Evolutionary conservation across 2,113 vertebrate genomes (phyloP), one percentile per base, ranked within the genome.

Genomic region (Hypomesus transpacificus): DNA sequence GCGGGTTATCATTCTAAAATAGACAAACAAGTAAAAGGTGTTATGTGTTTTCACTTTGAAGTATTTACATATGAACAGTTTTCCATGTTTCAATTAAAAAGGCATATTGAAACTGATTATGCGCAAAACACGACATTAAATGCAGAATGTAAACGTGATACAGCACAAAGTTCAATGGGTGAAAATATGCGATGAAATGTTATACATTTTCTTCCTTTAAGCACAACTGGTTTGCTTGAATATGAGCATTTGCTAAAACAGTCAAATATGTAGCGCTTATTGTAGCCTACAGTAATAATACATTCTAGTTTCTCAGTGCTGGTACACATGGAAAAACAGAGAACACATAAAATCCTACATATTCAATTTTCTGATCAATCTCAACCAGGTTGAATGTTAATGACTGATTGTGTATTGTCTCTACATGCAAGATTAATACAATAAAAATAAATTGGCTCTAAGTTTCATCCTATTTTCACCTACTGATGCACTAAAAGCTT

Each of bases 301-400:
- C 91, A 92, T 92, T 92, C 91, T 92, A 92, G 86, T 87, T 89
- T 87, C 87, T 89, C 87, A 92, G 91, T 92, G 91, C 89, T 91
- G 90, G 90, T 91, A 90, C 90, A 91, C 89, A 90, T 88, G 84
- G 86, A 91, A 89, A 90, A 91, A 89, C 80, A 84, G 81, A 89
- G 86, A 89, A 89, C 87, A 89, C 85, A 89, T 87, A 90, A 87
- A 89, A 89, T 87, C 87, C 86, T 88, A 90, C 86, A 87, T 87
- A 82, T 86, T 88, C 83, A 86, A 84, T 80, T 82, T 87, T 88
- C 83, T 74, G 78, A 89, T 83, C 83, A 85, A 81, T 82, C 83
- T 88, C 88, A 89, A 88, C 87, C 87, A 89, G 88, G 85, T 90
- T 65, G 26, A 80, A 86, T 88, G 86, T 86, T 82, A 81, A 87